phyloP scores from a whole-genome alignment of 2,888 invertebrate species.

The Aphidius colemani region DNA sequence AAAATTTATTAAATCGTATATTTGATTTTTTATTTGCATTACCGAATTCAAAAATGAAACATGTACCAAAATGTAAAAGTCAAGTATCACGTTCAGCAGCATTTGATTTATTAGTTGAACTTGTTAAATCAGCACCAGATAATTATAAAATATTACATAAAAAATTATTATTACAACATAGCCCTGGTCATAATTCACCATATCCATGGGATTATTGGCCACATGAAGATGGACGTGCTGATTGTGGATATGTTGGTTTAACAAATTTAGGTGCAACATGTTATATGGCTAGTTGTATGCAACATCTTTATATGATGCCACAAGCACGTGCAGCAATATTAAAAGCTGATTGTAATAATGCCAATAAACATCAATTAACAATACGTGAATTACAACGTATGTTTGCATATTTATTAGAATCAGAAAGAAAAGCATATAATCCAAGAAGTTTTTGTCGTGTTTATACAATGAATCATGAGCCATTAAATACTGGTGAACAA shows the following conservation, averaged over 20 bases:
- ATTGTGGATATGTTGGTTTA: conserved; percentile 92
- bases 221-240: conserved; percentile 90
- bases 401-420: conserved; percentile 93
- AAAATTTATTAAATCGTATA: conserved; percentile 71
- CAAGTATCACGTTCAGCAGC: conserved; percentile 87
- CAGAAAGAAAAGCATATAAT: conserved; percentile 93
- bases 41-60: conserved; percentile 81
- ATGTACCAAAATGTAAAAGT: conserved; percentile 92
- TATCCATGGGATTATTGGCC: conserved; percentile 99
- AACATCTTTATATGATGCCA: conserved; percentile 97
- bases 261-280: conserved; percentile 96
- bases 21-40: conserved; percentile 90
- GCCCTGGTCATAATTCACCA: conserved; percentile 79
- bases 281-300: conserved; percentile 97
- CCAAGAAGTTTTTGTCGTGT: conserved; percentile 94
- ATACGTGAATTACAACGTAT: conserved; percentile 88
- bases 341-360: conserved; percentile 72
- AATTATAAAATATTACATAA: conserved; percentile 85
- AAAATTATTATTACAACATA: conserved; percentile 84
- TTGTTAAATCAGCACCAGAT: conserved; percentile 81
- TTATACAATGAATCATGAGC: conserved; percentile 97
- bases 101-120: conserved; percentile 86
- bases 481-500: conserved; percentile 93
- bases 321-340: conserved; percentile 86
- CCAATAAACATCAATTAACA: conserved; percentile 80